A percentile compares a stretch with the other conserved stretches of the same genome.
Evolutionary conservation across 2,888 invertebrate species (phyloP).

Genomic region (Amblyteles armatorius): DNA sequence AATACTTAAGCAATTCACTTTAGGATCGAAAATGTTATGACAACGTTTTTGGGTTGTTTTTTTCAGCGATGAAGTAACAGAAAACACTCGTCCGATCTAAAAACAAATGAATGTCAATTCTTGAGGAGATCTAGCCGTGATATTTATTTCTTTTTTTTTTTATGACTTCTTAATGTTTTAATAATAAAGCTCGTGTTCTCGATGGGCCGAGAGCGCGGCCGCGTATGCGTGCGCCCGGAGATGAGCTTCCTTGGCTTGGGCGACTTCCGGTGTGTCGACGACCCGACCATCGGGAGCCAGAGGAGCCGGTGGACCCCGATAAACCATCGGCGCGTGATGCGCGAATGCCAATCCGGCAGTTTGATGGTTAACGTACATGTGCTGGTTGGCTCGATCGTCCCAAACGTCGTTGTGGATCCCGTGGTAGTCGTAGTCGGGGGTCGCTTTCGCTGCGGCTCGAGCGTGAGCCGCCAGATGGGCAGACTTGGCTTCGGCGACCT

Average conservation of each 20-base stretch:
- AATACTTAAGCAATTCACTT: background rate
- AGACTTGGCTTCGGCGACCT: slow-evolving; percentile 84
- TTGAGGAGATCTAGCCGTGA: slow-evolving; percentile 7
- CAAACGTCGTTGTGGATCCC: slow-evolving; percentile 68
- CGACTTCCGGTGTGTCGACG: slow-evolving; percentile 76
- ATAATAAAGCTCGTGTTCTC: slow-evolving; percentile 64
- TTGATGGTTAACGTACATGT: slow-evolving; percentile 62
- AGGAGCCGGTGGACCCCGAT: slow-evolving; percentile 73
- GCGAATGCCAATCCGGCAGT: slow-evolving; percentile 74
- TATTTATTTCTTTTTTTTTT: background rate
- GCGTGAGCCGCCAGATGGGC: slow-evolving; percentile 83
- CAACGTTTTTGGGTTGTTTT: background rate
- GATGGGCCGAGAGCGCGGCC: slow-evolving; percentile 70
- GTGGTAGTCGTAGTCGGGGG: slow-evolving; percentile 64
- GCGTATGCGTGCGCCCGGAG: slow-evolving; percentile 73
- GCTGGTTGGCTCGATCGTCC: slow-evolving; percentile 70
- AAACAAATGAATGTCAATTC: slow-evolving; percentile 8
- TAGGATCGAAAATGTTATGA: background rate
- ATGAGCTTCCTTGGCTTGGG: slow-evolving; percentile 74
- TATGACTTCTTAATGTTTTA: slow-evolving; percentile 17
- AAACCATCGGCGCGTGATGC: slow-evolving; percentile 66
- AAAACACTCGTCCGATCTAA: background rate
- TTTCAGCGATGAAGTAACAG: background rate
- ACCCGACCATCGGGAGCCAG: slow-evolving; percentile 72
- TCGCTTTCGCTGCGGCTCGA: slow-evolving; percentile 78